These are phyloP conservation scores for Pecten maximus DNA, from an alignment of 2,888 invertebrate genomes.

Conservation along the genomic window DNA sequence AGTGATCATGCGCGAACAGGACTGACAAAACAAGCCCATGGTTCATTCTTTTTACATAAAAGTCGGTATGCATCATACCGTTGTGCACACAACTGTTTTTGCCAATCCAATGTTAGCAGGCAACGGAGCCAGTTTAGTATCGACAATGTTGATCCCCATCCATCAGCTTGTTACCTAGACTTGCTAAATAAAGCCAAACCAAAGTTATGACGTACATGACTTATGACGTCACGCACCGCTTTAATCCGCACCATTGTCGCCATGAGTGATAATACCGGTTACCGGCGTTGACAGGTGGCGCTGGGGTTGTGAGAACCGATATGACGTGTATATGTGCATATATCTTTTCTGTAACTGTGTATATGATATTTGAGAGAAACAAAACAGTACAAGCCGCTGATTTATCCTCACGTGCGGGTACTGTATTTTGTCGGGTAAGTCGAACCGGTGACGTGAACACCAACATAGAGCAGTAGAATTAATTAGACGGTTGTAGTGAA, in stretches of 20 bases:
- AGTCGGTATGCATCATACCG: neutral
- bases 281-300: slow-evolving; percentile 19
- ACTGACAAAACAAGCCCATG: neutral
- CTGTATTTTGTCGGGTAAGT: slow-evolving; percentile 18
- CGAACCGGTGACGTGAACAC: neutral
- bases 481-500: slow-evolving; percentile 37
- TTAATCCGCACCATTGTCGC: slow-evolving; percentile 22
- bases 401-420: neutral
- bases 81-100: neutral
- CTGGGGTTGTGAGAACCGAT: neutral
- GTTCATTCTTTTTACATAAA: neutral
- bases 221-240: neutral
- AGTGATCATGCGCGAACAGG: slow-evolving; percentile 4
- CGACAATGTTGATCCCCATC: neutral
- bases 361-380: slow-evolving; percentile 32
- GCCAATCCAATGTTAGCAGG: neutral
- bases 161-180: neutral
- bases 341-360: neutral
- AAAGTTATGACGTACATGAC: neutral
- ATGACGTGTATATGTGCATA: neutral
- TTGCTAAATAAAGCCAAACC: slow-evolving; percentile 23
- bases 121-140: neutral
- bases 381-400: slow-evolving; percentile 17
- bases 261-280: neutral
- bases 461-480: neutral